A percentile compares a stretch with the other conserved stretches of the same genome.
Evolutionary conservation across 2,113 vertebrate species (phyloP).

Genomic region (pig (Sus scrofa)): DNA sequence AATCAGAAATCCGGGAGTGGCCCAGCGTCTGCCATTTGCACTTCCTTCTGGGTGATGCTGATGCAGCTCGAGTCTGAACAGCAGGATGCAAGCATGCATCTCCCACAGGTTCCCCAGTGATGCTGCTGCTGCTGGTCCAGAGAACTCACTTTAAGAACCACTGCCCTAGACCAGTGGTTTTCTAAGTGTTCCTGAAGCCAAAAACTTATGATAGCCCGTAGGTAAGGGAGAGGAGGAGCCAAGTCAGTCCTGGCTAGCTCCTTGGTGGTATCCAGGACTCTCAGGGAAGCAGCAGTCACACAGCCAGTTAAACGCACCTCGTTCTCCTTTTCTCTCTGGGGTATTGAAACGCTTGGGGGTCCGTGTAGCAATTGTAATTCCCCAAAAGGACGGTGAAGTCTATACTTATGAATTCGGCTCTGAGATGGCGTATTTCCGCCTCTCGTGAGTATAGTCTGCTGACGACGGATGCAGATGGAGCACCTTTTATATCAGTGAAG

Average conservation of each 20-base stretch:
- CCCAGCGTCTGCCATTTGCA: not conserved
- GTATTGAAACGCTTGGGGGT: not conserved
- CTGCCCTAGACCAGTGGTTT: not conserved
- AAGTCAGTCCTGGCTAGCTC: not conserved
- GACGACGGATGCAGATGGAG: not conserved
- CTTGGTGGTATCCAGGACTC: not conserved
- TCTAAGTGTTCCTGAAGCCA: not conserved
- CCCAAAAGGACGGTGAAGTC: not conserved
- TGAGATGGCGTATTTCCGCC: fast-evolving
- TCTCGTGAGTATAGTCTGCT: not conserved
- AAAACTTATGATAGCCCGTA: not conserved
- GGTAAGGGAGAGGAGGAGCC: not conserved
- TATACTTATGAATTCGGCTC: not conserved
- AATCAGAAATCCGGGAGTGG: not conserved
- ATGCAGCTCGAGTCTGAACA: no score
- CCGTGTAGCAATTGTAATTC: not conserved
- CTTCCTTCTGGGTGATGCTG: no score
- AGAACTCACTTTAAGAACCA: not conserved
- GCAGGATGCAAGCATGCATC: no score
- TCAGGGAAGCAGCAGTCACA: not conserved
- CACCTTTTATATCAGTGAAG: not conserved
- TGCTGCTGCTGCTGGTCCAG: not conserved
- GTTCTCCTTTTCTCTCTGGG: not conserved
- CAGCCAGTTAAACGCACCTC: not conserved
- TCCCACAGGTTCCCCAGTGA: no score